Conservation (phyloP, 2,113 vertebrate species). For the Percina caprodes region DNA sequence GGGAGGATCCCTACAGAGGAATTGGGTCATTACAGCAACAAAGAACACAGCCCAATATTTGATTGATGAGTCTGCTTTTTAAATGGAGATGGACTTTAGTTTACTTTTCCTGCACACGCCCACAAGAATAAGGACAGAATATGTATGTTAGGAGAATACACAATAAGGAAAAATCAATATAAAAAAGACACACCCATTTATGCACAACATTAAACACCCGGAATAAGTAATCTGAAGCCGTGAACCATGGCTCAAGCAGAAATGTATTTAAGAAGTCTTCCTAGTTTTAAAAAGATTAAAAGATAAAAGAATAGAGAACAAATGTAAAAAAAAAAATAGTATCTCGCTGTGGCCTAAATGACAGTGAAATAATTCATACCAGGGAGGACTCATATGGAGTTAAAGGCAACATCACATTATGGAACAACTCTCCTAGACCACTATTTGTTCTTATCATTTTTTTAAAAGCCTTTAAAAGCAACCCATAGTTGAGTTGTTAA, state of each 20-base stretch:
- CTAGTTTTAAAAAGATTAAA: no score
- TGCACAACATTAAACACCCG: not conserved
- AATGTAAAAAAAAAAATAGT: not conserved
- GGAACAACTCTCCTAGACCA: not conserved
- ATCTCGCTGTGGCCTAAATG: not conserved
- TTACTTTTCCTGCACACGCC: not conserved
- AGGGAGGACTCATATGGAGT: not conserved
- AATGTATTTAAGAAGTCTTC: not conserved
- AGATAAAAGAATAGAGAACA: not conserved
- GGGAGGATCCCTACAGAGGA: slow-evolving; percentile 2
- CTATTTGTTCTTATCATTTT: not conserved
- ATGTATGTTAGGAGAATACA: not conserved
- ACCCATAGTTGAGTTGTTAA: not conserved
- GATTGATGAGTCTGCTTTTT: not conserved
- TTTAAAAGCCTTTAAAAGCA: slow-evolving; percentile 4
- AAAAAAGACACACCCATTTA: not conserved
- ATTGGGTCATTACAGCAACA: slow-evolving; percentile 10
- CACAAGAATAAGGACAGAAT: not conserved
- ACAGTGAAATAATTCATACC: not conserved
- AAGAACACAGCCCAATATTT: not conserved
- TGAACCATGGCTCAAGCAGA: not conserved
- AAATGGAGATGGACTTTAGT: not conserved
- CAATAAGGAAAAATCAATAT: not conserved
- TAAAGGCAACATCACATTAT: not conserved
- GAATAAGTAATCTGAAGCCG: not conserved